Base-by-base conservation (phyloP, 1,140 invertebrate genomes). In the Drosophila simulans region DNA sequence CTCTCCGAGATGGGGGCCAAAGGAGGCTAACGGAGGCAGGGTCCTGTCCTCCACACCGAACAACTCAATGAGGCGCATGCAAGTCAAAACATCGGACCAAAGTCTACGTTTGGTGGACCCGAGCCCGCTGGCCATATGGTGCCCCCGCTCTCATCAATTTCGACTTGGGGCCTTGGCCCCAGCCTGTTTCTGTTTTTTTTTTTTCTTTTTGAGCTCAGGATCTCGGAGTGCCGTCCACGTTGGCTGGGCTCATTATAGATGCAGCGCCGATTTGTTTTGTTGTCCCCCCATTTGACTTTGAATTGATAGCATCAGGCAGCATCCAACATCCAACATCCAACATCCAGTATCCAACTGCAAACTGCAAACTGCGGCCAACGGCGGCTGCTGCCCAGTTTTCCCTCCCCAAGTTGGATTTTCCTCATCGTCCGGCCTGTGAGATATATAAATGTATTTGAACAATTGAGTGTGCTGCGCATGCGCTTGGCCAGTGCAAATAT, bases 181-280 rank as follows among this genome's bases (percentile, higher is more conserved):
- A 13, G 48, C 66, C 31, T 48, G 66, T 68, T 48, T 39, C n/a
- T 4, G 11, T 34, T 10, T 25, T 1, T 1, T 49, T 34, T 15
- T 15, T 31, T 45, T 0, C 17, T 17, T 17, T n/a, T 22, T 11
- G 20, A 10, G 69, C n/a, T 46, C 20, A 7, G 5, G 27, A 31
- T 43, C 22, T 46, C 31, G 37, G 46, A 5, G 53, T n/a, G 17
- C 27, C 43, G 48, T 25, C 43, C 35, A 53, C 22, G 58, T 35
- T 71, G 46, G 39, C 27, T 40, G 42, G 53, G 59, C 82, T 88
- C 84, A 88, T 88, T 88, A 89, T 89, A 89, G 84, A 88, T 88
- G 84, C 84, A 88, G 84, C 84, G 84, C 84, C 84, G 84, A 88
- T 88, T 88, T 88, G 84, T 88, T 88, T 89, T 88, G 84, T 88